A percentile compares a stretch with the other conserved stretches of the same genome.
phyloP scores from a whole-genome alignment of 2,888 invertebrate species.

The Pinctada fucata region DNA sequence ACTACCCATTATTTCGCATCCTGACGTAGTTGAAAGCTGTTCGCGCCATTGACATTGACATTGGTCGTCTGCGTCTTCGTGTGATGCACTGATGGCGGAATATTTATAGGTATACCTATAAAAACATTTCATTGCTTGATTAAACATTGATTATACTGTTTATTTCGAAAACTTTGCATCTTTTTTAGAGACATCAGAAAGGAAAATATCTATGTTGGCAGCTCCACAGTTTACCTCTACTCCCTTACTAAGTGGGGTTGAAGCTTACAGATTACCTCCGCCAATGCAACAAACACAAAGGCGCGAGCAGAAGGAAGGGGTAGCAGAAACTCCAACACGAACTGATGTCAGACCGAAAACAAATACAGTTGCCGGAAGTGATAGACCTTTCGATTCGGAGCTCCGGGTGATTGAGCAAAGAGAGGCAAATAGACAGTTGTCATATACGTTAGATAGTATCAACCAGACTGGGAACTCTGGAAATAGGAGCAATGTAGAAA shows the following conservation, averaged over 20 bases:
- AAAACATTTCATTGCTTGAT: not conserved
- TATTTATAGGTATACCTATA: not conserved
- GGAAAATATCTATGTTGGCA: not conserved
- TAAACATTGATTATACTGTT: not conserved
- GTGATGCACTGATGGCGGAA: not conserved
- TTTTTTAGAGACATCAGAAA: not conserved
- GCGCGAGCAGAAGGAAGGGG: not conserved
- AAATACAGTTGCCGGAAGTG: not conserved
- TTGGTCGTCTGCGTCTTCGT: not conserved
- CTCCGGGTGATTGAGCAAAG: constrained; percentile 6
- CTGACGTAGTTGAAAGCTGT: not conserved
- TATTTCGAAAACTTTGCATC: too few species aligned
- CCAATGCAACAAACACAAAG: not conserved
- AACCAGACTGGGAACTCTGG: too few species aligned
- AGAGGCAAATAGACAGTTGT: too few species aligned
- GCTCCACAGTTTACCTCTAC: not conserved
- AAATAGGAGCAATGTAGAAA: too few species aligned
- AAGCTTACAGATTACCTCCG: not conserved
- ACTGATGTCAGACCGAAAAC: not conserved
- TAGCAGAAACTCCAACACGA: not conserved
- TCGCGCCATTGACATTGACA: not conserved
- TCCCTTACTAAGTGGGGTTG: not conserved
- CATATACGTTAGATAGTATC: too few species aligned
- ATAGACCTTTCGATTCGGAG: not conserved
- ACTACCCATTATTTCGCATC: not conserved